Conservation (phyloP, 2,113 vertebrate genomes). For the Vulpes vulpes region DNA sequence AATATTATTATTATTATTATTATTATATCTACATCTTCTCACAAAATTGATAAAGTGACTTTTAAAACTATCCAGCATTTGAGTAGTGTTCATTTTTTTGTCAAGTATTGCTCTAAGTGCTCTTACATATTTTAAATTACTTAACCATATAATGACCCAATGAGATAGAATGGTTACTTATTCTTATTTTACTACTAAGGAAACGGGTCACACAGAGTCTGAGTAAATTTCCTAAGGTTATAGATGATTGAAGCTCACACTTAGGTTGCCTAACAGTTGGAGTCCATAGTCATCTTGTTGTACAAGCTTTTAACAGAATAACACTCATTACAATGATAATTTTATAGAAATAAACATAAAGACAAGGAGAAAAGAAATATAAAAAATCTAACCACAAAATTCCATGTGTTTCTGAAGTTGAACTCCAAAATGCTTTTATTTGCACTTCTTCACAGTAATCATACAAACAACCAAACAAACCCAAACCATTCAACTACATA, state of each 20-base stretch:
- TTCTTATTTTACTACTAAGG: not conserved
- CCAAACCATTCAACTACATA: not conserved
- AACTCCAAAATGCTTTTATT: not conserved
- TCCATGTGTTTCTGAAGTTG: not conserved
- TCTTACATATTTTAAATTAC: constrained; percentile 13
- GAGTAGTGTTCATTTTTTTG: not conserved
- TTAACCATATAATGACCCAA: constrained; percentile 2
- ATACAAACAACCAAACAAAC: not conserved
- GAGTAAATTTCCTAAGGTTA: not conserved
- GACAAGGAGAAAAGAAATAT: not conserved
- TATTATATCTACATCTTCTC: not conserved
- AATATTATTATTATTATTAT: not conserved
- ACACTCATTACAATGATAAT: not conserved
- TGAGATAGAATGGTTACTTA: not conserved
- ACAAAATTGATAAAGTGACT: constrained; percentile 26
- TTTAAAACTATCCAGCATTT: not conserved
- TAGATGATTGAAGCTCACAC: not conserved
- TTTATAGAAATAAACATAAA: not conserved
- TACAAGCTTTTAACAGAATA: not conserved
- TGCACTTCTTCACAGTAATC: not conserved
- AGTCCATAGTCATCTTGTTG: not conserved
- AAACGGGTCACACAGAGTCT: not conserved
- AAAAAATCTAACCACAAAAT: not conserved
- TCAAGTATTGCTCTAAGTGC: not conserved
- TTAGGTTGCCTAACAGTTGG: not conserved